Percentiles rank a stretch among this genome's conserved stretches.
Evolutionary conservation across 2,888 invertebrate genomes (phyloP).

Genomic region (Subacronicta megacephala): DNA sequence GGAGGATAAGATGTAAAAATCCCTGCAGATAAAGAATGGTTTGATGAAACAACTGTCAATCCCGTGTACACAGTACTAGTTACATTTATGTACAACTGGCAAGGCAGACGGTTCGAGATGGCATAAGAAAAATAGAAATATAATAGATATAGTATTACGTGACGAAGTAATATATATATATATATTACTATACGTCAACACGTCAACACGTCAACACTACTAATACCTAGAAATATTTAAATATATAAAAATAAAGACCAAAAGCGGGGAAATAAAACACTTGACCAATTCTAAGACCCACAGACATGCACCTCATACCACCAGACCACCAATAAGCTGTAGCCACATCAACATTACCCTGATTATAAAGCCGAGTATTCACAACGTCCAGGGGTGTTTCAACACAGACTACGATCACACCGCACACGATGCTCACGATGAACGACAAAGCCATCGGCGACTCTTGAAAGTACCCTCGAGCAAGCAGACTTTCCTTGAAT

Average conservation of each 20-base stretch:
- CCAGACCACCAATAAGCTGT: conserved; percentile 24
- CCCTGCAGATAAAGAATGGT: no score
- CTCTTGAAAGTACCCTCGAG: conserved; percentile 76
- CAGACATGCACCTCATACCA: conserved; percentile 21
- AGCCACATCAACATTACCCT: conserved; percentile 89
- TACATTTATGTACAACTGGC: no score
- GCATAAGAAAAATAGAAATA: no score
- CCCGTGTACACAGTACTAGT: no score
- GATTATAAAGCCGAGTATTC: conserved; percentile 96
- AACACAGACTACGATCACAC: conserved; percentile 92
- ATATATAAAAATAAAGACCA: background rate
- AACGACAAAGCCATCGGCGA: conserved; percentile 92
- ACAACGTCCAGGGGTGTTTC: conserved; percentile 97
- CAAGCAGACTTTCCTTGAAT: conserved; percentile 73
- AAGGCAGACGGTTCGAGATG: no score
- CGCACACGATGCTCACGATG: conserved; percentile 93
- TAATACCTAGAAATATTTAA: background rate
- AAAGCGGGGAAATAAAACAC: conserved; percentile 13
- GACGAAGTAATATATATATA: no score
- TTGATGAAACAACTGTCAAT: no score
- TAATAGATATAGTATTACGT: no score
- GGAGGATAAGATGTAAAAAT: no score
- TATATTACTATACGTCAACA: no score
- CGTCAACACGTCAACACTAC: no score
- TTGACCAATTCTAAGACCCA: conserved; percentile 15